These are phyloP conservation scores for Trematomus loennbergii DNA, from an alignment of 2,113 vertebrate species.

Conservation along the genomic window DNA sequence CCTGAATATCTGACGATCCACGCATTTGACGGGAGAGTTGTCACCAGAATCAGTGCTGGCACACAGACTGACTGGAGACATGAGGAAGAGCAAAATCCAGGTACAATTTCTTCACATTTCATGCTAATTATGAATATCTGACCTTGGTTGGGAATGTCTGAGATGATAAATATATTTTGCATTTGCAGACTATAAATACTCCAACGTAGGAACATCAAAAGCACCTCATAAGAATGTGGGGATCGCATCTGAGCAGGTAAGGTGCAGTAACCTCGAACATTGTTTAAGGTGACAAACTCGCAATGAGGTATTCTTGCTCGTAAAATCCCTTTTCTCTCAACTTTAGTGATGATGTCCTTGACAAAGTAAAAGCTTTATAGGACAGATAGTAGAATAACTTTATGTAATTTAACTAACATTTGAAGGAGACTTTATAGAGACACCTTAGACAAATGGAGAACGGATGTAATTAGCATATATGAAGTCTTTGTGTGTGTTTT, in stretches of 20 bases:
- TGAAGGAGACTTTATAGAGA: conserved; percentile 42
- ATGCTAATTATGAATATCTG: conserved; percentile 1
- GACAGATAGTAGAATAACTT: conserved; percentile 10
- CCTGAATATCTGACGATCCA: conserved; percentile 22
- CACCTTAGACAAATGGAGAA: conserved; percentile 23
- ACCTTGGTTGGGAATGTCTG: conserved; percentile 10
- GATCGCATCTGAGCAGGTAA: conserved; percentile 3
- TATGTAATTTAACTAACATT: conserved; percentile 38
- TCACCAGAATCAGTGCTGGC: conserved; percentile 16
- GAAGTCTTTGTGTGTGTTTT: conserved; percentile 22
- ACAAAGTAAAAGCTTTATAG: conserved; percentile 27
- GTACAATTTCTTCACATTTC: conserved; percentile 5
- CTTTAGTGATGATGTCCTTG: conserved; percentile 33
- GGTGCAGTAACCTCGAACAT: neutral
- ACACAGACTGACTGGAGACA: conserved; percentile 34
- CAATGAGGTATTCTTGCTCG: neutral
- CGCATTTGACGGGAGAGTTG: conserved; percentile 30
- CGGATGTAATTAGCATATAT: conserved; percentile 25
- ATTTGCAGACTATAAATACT: conserved; percentile 29
- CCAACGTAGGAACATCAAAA: conserved; percentile 1
- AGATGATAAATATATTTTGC: neutral
- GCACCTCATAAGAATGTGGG: neutral
- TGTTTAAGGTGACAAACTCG: conserved; percentile 1
- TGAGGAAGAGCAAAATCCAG: conserved; percentile 1
- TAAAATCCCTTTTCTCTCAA: neutral